phyloP scores from a whole-genome alignment of 2,113 vertebrate species.

The western clawed frog (Xenopus tropicalis) region DNA sequence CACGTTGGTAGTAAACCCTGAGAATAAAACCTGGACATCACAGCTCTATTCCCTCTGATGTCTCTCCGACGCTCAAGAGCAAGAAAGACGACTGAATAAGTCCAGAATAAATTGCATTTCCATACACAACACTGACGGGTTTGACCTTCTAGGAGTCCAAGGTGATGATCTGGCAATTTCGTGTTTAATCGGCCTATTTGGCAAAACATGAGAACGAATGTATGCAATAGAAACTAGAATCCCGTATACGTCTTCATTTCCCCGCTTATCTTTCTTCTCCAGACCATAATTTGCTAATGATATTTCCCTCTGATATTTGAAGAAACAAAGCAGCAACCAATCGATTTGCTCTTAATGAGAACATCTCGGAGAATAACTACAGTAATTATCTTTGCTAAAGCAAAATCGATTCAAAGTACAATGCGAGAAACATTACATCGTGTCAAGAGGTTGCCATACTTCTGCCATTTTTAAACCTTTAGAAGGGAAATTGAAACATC shows the following conservation, averaged over 20 bases:
- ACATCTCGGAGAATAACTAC: constrained; percentile 47
- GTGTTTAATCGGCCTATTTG: constrained; percentile 19
- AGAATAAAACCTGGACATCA: too few species aligned
- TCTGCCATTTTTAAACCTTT: too few species aligned
- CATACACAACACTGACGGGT: constrained; percentile 19
- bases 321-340: constrained; percentile 51
- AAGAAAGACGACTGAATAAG: constrained; percentile 26
- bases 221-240: too few species aligned
- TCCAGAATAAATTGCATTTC: constrained; percentile 46
- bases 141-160: constrained; percentile 49
- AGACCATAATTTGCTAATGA: constrained; percentile 19
- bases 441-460: too few species aligned
- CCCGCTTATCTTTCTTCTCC: not conserved
- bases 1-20: too few species aligned
- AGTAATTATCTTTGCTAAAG: constrained; percentile 58
- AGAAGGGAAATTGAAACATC: too few species aligned
- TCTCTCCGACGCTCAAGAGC: too few species aligned
- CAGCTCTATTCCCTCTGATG: too few species aligned
- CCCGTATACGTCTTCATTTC: constrained; percentile 45
- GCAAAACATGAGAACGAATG: not conserved
- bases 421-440: too few species aligned
- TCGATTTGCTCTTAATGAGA: constrained; percentile 64
- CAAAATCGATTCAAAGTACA: too few species aligned
- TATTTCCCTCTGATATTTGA: constrained; percentile 44
- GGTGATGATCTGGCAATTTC: not conserved